A percentile compares a stretch with the other conserved stretches of the same genome.
Evolutionary conservation across 2,888 invertebrate species (phyloP).

Genomic region (Brachypterus glaber): DNA sequence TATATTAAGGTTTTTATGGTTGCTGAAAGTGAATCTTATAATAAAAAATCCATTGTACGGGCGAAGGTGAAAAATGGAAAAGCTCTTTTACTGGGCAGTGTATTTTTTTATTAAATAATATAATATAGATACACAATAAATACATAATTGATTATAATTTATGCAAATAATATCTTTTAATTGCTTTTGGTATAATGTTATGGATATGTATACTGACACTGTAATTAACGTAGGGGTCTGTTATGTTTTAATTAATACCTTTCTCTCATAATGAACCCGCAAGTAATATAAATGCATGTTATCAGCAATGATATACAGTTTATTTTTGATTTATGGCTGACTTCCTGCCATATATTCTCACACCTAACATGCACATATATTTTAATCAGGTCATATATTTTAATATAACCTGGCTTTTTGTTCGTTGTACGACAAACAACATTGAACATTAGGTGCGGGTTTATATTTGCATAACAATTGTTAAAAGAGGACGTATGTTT

Average conservation of each 20-base stretch:
- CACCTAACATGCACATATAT: constrained; percentile 30
- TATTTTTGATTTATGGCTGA: constrained; percentile 35
- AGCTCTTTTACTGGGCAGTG: too few species aligned
- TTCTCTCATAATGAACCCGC: constrained; percentile 30
- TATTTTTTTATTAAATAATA: too few species aligned
- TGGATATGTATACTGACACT: constrained; percentile 28
- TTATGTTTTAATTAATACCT: constrained; percentile 37
- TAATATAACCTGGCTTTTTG: constrained; percentile 24
- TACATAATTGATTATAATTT: too few species aligned
- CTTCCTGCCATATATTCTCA: constrained; percentile 36
- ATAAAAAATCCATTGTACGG: too few species aligned
- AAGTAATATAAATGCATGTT: constrained; percentile 33
- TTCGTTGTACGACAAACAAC: constrained; percentile 10
- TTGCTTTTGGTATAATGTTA: too few species aligned
- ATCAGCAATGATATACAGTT: constrained; percentile 34
- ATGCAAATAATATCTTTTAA: constrained; percentile 33
- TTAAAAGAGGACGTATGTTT: too few species aligned
- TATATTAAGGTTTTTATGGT: too few species aligned
- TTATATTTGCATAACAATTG: too few species aligned
- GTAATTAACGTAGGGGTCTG: constrained; percentile 34
- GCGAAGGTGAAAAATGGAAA: too few species aligned
- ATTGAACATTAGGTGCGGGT: constrained; percentile 4
- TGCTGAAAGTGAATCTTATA: too few species aligned
- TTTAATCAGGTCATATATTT: constrained; percentile 28
- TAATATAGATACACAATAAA: too few species aligned